phyloP scores from a whole-genome alignment of 1,140 invertebrate genomes.

The Meloidogyne chitwoodi region DNA sequence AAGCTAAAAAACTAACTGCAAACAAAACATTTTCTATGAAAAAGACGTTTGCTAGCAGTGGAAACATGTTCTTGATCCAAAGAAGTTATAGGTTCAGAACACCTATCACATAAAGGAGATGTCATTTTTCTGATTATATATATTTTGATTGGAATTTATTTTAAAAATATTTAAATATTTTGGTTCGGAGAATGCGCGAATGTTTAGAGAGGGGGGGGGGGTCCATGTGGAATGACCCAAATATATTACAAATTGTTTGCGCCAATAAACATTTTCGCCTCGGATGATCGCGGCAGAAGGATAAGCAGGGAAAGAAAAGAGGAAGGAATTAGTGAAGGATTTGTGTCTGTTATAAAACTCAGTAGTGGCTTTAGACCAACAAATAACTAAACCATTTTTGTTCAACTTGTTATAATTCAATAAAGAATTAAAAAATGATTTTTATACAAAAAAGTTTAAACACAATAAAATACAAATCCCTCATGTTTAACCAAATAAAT shows the following conservation, averaged over 20 bases:
- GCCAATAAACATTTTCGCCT: not conserved
- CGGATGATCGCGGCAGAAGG: not conserved
- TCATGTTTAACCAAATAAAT: not conserved
- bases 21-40: constrained; percentile 19
- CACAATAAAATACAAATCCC: not conserved
- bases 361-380: not conserved
- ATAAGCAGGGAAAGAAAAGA: not conserved
- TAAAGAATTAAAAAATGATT: not conserved
- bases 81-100: not conserved
- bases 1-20: constrained; percentile 15
- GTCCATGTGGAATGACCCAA: constrained; percentile 5
- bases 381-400: not conserved
- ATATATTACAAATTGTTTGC: constrained; percentile 23
- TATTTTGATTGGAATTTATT: not conserved
- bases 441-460: not conserved
- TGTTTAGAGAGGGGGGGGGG: not conserved
- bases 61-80: constrained; percentile 1
- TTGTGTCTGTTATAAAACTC: not conserved
- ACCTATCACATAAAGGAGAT: constrained; percentile 6
- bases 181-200: not conserved
- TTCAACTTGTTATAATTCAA: not conserved
- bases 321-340: not conserved
- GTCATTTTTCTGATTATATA: not conserved
- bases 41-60: not conserved
- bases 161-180: not conserved